Percentiles rank a stretch among this genome's conserved stretches.
Conservation (phyloP, 92 coral and sea anemone species). For the Palythoa grandis region DNA sequence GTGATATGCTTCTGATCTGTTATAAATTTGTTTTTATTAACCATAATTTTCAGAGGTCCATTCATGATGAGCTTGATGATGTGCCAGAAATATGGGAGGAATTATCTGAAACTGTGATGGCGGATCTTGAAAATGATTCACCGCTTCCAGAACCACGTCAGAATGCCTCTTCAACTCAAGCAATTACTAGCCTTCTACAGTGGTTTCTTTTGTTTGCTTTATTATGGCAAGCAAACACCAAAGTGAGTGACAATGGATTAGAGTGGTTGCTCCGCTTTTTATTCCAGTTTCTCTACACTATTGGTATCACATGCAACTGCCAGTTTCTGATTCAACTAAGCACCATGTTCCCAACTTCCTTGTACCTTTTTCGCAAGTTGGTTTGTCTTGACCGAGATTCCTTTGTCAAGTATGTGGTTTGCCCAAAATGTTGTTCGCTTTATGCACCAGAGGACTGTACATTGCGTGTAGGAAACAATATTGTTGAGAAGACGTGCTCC, state of each 20-base stretch:
- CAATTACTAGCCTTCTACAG: conserved; percentile 22
- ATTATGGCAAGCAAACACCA: conserved; percentile 51
- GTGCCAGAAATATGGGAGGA: background rate
- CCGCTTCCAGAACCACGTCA: background rate
- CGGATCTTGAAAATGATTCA: background rate
- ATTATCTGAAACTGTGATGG: background rate
- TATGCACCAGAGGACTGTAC: conserved; percentile 54
- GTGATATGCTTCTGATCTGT: too few relatives aligned
- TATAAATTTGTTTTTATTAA: too few relatives aligned
- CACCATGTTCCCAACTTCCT: conserved; percentile 63
- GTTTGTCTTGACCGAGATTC: conserved; percentile 53
- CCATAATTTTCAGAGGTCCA: background rate
- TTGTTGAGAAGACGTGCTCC: conserved; percentile 53
- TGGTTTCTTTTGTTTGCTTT: conserved; percentile 68
- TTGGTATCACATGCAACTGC: conserved; percentile 56
- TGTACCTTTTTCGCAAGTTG: conserved; percentile 54
- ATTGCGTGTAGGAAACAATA: conserved; percentile 49
- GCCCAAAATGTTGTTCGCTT: conserved; percentile 57
- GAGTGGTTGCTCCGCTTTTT: conserved; percentile 63
- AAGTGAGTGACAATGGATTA: conserved; percentile 71
- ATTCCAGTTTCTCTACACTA: conserved; percentile 56
- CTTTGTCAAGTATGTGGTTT: conserved; percentile 58
- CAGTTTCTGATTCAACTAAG: conserved; percentile 53
- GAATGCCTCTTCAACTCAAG: background rate
- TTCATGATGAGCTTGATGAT: background rate